Evolutionary conservation across 2,888 invertebrate species (phyloP).

Genomic region (Campopleginae sp.): DNA sequence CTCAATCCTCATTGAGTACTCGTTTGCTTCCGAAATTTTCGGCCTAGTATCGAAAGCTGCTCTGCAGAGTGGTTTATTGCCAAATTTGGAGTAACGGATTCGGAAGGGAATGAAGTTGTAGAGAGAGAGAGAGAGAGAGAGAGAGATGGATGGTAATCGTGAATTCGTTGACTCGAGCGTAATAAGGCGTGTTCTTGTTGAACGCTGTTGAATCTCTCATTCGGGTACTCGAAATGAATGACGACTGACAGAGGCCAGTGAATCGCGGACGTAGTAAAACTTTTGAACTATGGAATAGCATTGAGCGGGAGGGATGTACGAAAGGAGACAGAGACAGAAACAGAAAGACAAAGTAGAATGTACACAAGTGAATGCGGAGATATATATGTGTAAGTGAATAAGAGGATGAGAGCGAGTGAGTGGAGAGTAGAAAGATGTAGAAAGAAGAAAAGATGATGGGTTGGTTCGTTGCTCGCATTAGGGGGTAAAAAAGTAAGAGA

Average conservation of each 20-base stretch:
- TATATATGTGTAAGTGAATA: constrained; percentile 45
- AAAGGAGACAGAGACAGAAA: constrained; percentile 41
- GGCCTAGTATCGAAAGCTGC: not conserved
- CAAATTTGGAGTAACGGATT: constrained; percentile 73
- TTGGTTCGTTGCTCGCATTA: constrained; percentile 36
- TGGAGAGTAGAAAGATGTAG: constrained; percentile 26
- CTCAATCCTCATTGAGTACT: not conserved
- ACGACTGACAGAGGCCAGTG: constrained; percentile 13
- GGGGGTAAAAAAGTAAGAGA: constrained; percentile 33
- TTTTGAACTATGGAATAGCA: constrained; percentile 37
- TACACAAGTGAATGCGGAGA: constrained; percentile 27
- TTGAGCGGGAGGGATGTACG: constrained; percentile 32
- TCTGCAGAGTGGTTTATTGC: constrained; percentile 25
- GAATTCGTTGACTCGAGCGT: constrained; percentile 81
- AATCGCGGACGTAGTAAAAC: constrained; percentile 32
- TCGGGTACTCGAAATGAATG: not conserved
- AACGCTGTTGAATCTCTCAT: constrained; percentile 27
- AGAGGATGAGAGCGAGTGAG: constrained; percentile 19
- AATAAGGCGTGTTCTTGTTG: constrained; percentile 53
- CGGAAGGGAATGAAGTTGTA: constrained; percentile 73
- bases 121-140: no score
- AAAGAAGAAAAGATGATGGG: constrained; percentile 37
- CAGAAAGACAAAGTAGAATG: constrained; percentile 52
- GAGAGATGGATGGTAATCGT: constrained; percentile 81
- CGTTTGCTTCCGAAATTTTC: not conserved